phyloP scores from a whole-genome alignment of 2,888 invertebrate genomes.

The Oligia fasciuncula region DNA sequence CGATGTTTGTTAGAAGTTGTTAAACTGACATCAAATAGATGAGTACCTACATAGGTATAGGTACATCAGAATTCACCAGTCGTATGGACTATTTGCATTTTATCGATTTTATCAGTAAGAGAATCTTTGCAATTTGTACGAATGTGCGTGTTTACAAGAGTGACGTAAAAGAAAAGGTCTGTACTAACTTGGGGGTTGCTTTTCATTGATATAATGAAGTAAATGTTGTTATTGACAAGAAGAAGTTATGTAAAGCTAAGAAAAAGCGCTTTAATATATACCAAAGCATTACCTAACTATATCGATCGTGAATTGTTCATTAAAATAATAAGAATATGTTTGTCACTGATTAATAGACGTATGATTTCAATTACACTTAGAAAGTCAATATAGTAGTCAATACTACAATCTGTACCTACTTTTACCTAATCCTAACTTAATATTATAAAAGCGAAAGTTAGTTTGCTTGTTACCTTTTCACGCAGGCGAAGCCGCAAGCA shows the following conservation, averaged over 20 bases:
- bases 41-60: not conserved
- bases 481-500: too few species aligned
- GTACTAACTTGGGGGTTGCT: not conserved
- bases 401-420: too few species aligned
- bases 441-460: too few species aligned
- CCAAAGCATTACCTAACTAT: too few species aligned
- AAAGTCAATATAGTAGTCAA: too few species aligned
- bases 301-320: too few species aligned
- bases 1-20: constrained; percentile 27
- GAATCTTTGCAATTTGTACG: not conserved
- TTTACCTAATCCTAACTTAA: too few species aligned
- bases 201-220: not conserved
- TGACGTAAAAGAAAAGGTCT: not conserved
- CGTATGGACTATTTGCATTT: constrained; percentile 9
- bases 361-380: too few species aligned
- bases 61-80: constrained; percentile 9
- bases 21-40: constrained; percentile 6
- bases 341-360: too few species aligned
- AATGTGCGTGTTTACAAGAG: constrained; percentile 24
- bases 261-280: not conserved
- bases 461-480: too few species aligned
- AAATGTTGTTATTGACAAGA: not conserved
- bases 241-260: not conserved
- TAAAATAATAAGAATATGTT: too few species aligned
- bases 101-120: constrained; percentile 10